phyloP scores from a whole-genome alignment of 2,888 invertebrate genomes.

The Amiota minor region DNA sequence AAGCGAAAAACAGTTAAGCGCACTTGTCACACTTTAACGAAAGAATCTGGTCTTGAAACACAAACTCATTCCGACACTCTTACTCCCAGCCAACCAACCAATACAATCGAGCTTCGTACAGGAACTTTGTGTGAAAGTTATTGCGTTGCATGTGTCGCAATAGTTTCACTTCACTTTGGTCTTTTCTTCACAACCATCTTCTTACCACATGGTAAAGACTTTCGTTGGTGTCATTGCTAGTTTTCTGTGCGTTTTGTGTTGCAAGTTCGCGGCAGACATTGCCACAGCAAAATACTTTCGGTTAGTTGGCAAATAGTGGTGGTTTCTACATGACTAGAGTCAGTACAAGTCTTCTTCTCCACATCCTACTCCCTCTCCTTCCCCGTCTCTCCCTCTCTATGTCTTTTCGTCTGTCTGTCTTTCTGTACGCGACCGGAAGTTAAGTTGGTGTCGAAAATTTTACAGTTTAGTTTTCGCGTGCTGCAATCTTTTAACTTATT shows the following conservation, averaged over 20 bases:
- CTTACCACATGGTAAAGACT: background rate
- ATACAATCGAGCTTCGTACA: slow-evolving; percentile 18
- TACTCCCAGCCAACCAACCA: background rate
- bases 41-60: slow-evolving; percentile 7
- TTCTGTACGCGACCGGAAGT: slow-evolving; percentile 22
- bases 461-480: slow-evolving; percentile 11
- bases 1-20: slow-evolving; percentile 26
- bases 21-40: slow-evolving; percentile 21
- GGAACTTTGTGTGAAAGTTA: slow-evolving; percentile 26
- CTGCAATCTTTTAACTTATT: background rate
- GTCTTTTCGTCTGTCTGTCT: background rate
- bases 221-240: background rate
- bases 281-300: slow-evolving; percentile 33
- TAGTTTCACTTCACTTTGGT: slow-evolving; percentile 5
- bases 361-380: no score
- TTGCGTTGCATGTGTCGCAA: slow-evolving; percentile 29
- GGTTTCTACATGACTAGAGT: slow-evolving; percentile 11
- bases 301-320: slow-evolving; percentile 32
- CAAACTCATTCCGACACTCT: background rate
- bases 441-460: slow-evolving; percentile 20
- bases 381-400: no score
- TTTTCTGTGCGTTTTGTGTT: background rate
- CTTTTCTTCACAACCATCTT: background rate
- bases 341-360: background rate
- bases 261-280: slow-evolving; percentile 13